Evolutionary conservation across 1,140 invertebrate genomes (phyloP).

Genomic region (Psix sp.): DNA sequence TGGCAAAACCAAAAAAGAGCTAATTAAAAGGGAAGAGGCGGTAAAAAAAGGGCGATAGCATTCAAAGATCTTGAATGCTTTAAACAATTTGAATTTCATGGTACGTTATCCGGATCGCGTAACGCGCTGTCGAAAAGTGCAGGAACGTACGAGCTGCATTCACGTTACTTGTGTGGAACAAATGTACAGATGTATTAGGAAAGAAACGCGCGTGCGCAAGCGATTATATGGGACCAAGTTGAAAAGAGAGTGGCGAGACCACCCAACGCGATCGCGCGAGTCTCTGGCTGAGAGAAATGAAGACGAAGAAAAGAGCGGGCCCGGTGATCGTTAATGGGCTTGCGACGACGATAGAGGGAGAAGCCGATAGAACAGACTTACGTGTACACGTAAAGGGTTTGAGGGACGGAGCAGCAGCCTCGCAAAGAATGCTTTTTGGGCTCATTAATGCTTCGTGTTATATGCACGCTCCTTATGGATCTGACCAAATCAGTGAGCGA

Average conservation of each 20-base stretch:
- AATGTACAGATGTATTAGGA: slow-evolving; percentile 40
- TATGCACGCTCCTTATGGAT: slow-evolving; percentile 71
- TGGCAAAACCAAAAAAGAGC: not conserved
- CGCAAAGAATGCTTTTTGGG: slow-evolving; percentile 71
- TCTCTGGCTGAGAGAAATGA: slow-evolving; percentile 60
- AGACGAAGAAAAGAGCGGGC: slow-evolving; percentile 58
- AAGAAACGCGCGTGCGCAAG: slow-evolving; percentile 60
- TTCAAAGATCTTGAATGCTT: slow-evolving; percentile 24
- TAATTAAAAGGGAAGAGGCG: slow-evolving; percentile 1
- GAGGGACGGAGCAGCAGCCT: slow-evolving; percentile 56
- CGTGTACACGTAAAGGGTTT: slow-evolving; percentile 46
- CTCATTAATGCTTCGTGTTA: slow-evolving; percentile 73
- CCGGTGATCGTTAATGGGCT: slow-evolving; percentile 48
- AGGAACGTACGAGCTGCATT: slow-evolving; percentile 60
- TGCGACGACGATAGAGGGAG: slow-evolving; percentile 56
- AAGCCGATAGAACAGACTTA: slow-evolving; percentile 19
- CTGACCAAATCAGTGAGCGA: slow-evolving; percentile 74
- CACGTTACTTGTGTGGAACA: slow-evolving; percentile 27
- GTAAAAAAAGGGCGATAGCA: slow-evolving; percentile 15
- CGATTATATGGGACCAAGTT: slow-evolving; percentile 67
- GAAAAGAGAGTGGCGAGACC: slow-evolving; percentile 74
- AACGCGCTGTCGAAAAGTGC: slow-evolving; percentile 58
- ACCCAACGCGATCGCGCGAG: slow-evolving; percentile 76
- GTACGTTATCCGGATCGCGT: slow-evolving; percentile 47
- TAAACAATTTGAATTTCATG: slow-evolving; percentile 51